A percentile compares a stretch with the other conserved stretches of the same genome.
Evolutionary conservation across 2,888 invertebrate genomes (phyloP).

Genomic region (Acheta domesticus): DNA sequence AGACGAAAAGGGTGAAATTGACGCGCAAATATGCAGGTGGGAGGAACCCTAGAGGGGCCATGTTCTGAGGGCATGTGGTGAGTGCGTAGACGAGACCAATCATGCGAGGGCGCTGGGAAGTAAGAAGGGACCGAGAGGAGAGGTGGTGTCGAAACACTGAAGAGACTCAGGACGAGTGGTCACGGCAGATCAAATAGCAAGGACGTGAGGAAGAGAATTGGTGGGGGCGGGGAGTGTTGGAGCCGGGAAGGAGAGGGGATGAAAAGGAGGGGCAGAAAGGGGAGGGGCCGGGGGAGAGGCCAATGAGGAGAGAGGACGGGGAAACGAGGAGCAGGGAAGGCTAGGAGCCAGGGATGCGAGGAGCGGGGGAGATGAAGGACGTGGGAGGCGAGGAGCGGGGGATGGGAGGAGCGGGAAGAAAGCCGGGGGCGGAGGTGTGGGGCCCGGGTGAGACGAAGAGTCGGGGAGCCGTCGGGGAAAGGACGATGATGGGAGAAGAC

Average conservation of each 20-base stretch:
- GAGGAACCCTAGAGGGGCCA: no score
- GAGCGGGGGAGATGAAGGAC: background rate
- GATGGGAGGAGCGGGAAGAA: background rate
- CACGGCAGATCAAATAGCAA: background rate
- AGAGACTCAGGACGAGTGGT: no score
- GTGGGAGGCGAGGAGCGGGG: background rate
- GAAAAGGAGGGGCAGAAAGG: background rate
- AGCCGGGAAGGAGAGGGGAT: background rate
- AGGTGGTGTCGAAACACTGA: no score
- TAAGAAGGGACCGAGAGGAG: no score
- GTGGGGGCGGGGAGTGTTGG: background rate
- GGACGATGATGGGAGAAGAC: constrained; percentile 21
- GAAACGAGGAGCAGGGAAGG: background rate
- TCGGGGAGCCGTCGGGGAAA: background rate
- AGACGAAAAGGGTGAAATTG: no score
- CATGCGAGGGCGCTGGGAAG: no score
- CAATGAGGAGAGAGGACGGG: background rate
- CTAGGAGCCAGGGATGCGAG: background rate
- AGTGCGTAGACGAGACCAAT: no score
- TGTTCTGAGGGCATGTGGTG: no score
- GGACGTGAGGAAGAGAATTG: no score
- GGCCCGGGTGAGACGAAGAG: background rate
- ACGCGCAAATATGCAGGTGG: no score
- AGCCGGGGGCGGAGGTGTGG: background rate
- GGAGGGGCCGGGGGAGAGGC: background rate